Conservation (phyloP, 2,888 invertebrate species). For the Galerucella pusilla region DNA sequence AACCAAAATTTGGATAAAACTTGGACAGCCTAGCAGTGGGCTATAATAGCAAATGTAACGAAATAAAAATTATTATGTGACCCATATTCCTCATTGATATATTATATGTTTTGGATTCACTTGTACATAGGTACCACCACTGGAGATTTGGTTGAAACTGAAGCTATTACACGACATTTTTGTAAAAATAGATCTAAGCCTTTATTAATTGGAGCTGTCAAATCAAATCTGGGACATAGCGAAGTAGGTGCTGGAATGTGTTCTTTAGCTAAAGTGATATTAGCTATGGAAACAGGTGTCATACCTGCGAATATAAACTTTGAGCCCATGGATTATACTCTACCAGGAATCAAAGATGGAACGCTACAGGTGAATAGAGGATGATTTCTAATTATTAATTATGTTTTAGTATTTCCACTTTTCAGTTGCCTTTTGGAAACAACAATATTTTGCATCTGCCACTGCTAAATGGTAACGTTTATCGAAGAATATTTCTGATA, state of each 20-base stretch:
- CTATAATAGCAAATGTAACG: too few relatives aligned
- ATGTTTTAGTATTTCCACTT: too few relatives aligned
- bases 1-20: too few relatives aligned
- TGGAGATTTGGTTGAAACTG: slow-evolving; percentile 50
- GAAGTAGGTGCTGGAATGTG: slow-evolving; percentile 68
- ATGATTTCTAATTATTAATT: too few relatives aligned
- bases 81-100: too few relatives aligned
- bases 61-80: too few relatives aligned
- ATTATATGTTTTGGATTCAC: background rate
- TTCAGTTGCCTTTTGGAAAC: too few relatives aligned
- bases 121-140: slow-evolving; percentile 62
- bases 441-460: too few relatives aligned
- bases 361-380: slow-evolving; percentile 61
- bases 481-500: too few relatives aligned
- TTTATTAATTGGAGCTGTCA: slow-evolving; percentile 69
- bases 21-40: too few relatives aligned
- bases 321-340: slow-evolving; percentile 68
- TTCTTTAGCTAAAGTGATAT: slow-evolving; percentile 71
- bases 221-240: slow-evolving; percentile 67
- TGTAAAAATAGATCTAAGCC: slow-evolving; percentile 65
- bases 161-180: slow-evolving; percentile 46
- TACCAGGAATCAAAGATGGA: slow-evolving; percentile 68
- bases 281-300: slow-evolving; percentile 75
- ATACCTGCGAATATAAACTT: slow-evolving; percentile 82
- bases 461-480: too few relatives aligned